These are phyloP conservation scores for Epirrita christyi DNA, from an alignment of 2,888 invertebrate genomes.

Conservation along the genomic window DNA sequence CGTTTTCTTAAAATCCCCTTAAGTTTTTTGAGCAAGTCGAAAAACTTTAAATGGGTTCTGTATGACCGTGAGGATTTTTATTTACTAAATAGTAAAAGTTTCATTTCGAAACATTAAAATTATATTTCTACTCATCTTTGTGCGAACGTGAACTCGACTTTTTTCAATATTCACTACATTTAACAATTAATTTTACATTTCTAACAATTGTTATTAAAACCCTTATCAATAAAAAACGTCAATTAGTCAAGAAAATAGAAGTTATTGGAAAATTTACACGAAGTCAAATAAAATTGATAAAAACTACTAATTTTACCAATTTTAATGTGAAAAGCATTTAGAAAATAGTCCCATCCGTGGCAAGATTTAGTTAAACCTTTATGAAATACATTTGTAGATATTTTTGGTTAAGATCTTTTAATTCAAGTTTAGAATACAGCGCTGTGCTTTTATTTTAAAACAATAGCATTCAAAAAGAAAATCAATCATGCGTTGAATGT, in stretches of 20 bases:
- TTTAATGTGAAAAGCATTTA: constrained; percentile 19
- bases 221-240: constrained; percentile 64
- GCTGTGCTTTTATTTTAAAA: constrained; percentile 27
- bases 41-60: constrained; percentile 12
- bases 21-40: constrained; percentile 36
- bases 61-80: neutral
- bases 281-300: constrained; percentile 25
- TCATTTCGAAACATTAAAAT: constrained; percentile 20
- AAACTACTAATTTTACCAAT: constrained; percentile 18
- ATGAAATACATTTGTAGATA: constrained; percentile 11
- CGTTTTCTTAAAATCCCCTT: constrained; percentile 4
- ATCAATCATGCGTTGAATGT: constrained; percentile 19
- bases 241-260: constrained; percentile 51
- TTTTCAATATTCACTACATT: constrained; percentile 61
- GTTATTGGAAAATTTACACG: constrained; percentile 37
- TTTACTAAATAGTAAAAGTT: constrained; percentile 6
- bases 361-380: constrained; percentile 7
- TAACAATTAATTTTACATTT: constrained; percentile 65
- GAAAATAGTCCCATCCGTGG: constrained; percentile 12
- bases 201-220: constrained; percentile 51
- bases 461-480: constrained; percentile 4
- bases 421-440: constrained; percentile 23
- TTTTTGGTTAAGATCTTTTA: constrained; percentile 18
- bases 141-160: constrained; percentile 76
- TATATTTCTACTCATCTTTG: constrained; percentile 68